Base-by-base conservation (phyloP, 2,797 vertebrate species). In the Ceyx erithaca region DNA sequence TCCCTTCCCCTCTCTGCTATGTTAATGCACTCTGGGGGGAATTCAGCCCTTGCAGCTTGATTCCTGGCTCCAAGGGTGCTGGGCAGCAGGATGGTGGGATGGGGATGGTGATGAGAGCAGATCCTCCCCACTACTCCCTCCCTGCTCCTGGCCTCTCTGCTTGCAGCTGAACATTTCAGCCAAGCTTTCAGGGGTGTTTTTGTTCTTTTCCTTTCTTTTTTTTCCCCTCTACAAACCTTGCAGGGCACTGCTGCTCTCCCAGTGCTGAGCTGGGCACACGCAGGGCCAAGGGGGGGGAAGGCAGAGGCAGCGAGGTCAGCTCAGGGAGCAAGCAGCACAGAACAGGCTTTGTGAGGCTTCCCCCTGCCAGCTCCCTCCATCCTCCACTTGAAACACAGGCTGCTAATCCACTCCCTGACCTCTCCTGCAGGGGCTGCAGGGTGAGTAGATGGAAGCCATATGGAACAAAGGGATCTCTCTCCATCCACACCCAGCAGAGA, bases 351-450 rank as follows among this genome's bases (percentile, higher is more conserved):
- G 94, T 94, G 89, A 3, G 5, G 78, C 35, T 84, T 63, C 83
- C 73, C 91, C 67, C 94, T 51, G 90, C 93, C 90, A 87, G 69
- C 66, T 92, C 92, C 88, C 95, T 89, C 85, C 95, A 94, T 89
- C 89, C 94, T 80, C 84, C 70, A 90, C 95, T 96, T 94, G 95
- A 96, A 96, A 93, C 94, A 75, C 91, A 95, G 58, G 72, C 88
- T 87, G 93, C 86, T 94, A 96, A 95, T 95, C 93, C 96, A 90
- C 86, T 92, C 76, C 95, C 93, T 94, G 92, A 93, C 94, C 94
- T 94, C 86, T 85, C 84, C 90, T 82, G 83, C 86, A 89, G 84
- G 88, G 91, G 95, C 94, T 91, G 94, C 91, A 80, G 86, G 87
- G 91, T 80, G 71, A 55, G 90, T 94, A 43, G 92, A 90, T 95